Conservation (phyloP, 2,888 invertebrate genomes). For the Anticlea derivata region DNA sequence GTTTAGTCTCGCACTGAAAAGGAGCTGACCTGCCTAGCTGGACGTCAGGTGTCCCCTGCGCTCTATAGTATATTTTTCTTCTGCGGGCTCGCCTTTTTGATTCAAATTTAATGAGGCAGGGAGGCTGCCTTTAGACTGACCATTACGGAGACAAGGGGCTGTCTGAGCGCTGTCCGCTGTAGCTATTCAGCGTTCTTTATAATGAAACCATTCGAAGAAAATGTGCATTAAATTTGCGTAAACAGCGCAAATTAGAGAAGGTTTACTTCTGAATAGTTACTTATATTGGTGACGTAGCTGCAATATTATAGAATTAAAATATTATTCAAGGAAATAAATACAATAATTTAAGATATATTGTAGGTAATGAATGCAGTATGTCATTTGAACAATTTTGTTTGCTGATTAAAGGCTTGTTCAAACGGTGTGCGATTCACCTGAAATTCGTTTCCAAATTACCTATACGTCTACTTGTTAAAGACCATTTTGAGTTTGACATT, state of each 20-base stretch:
- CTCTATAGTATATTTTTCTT: conserved; percentile 16
- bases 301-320: no score
- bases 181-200: conserved; percentile 22
- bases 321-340: no score
- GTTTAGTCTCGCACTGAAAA: not conserved
- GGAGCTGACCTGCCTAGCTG: conserved; percentile 1
- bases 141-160: conserved; percentile 67
- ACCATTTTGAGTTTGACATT: no score
- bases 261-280: not conserved
- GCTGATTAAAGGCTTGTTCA: no score
- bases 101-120: conserved; percentile 75
- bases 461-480: no score
- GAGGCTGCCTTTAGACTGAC: conserved; percentile 66
- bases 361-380: no score
- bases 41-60: not conserved
- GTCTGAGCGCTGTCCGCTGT: conserved; percentile 59
- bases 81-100: conserved; percentile 52
- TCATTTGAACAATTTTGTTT: no score
- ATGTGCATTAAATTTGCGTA: conserved; percentile 22
- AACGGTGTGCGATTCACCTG: no score
- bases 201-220: conserved; percentile 21
- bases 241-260: conserved; percentile 30
- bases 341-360: no score
- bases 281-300: no score
- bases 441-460: no score